These are phyloP conservation scores for Macrosoma leucophasiata DNA, from an alignment of 2,888 invertebrate species.

Conservation along the genomic window DNA sequence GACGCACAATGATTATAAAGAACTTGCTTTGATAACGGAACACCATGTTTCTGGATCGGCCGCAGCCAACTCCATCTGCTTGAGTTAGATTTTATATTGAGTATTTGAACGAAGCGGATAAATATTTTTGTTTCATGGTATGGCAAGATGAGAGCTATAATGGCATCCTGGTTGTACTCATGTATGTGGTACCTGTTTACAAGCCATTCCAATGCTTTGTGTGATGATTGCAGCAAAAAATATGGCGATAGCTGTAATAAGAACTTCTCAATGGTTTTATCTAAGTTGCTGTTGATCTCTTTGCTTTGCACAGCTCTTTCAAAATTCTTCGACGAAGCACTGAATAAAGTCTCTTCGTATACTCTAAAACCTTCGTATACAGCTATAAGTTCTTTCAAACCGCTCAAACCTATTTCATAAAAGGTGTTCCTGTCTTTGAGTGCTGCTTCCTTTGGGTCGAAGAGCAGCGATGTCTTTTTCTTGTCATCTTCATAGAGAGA, in stretches of 20 bases:
- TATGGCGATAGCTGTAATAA: slow-evolving; percentile 90
- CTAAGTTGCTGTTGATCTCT: slow-evolving; percentile 84
- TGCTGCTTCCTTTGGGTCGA: slow-evolving; percentile 93
- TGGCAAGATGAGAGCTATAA: slow-evolving; percentile 89
- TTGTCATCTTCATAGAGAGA: slow-evolving; percentile 79
- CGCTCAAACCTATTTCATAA: slow-evolving; percentile 90
- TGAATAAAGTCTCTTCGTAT: slow-evolving; percentile 86
- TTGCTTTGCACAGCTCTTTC: slow-evolving; percentile 86
- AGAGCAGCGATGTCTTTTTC: slow-evolving; percentile 88
- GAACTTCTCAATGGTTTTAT: slow-evolving; percentile 86
- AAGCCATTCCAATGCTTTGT: slow-evolving; percentile 97
- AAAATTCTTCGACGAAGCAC: slow-evolving; percentile 82
- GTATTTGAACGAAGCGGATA: slow-evolving; percentile 84
- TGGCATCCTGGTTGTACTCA: slow-evolving; percentile 87
- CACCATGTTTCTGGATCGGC: slow-evolving; percentile 83
- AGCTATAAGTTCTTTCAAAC: slow-evolving; percentile 86
- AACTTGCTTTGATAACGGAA: slow-evolving; percentile 82
- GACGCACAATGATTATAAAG: slow-evolving; percentile 83
- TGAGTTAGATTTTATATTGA: slow-evolving; percentile 77
- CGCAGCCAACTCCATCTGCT: slow-evolving; percentile 86
- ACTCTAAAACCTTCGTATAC: slow-evolving; percentile 83
- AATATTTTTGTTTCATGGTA: slow-evolving; percentile 96
- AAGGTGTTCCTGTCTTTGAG: slow-evolving; percentile 88
- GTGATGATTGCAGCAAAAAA: slow-evolving; percentile 86
- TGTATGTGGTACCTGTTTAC: slow-evolving; percentile 92